These are phyloP conservation scores for Xanthia togata DNA, from an alignment of 2,888 invertebrate genomes.

Conservation along the genomic window DNA sequence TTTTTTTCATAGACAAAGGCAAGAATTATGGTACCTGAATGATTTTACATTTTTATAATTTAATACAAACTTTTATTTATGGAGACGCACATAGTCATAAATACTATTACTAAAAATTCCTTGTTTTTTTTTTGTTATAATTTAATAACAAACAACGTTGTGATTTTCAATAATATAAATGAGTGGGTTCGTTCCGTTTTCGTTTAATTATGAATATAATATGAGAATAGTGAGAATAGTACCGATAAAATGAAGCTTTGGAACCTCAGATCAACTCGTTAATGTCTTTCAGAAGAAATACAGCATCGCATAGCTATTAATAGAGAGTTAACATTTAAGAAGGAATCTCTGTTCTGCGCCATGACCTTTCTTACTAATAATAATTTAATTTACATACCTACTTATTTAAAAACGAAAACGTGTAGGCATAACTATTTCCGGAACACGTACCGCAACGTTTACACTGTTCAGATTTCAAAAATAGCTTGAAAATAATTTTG, in stretches of 20 bases:
- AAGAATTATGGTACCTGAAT: background rate
- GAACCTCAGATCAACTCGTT: background rate
- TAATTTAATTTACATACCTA: background rate
- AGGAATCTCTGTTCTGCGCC: background rate
- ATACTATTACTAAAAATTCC: background rate
- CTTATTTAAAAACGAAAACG: background rate
- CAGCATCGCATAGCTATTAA: background rate
- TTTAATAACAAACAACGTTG: background rate
- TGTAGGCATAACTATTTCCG: background rate
- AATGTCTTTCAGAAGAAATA: background rate
- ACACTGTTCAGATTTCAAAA: background rate
- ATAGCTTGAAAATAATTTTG: constrained; percentile 1
- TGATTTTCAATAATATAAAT: background rate
- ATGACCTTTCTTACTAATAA: background rate
- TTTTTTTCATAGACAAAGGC: background rate
- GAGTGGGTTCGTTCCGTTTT: background rate
- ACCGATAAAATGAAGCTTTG: background rate
- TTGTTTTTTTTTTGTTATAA: background rate
- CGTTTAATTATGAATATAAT: background rate
- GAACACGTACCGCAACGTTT: too few species aligned
- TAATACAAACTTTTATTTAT: background rate
- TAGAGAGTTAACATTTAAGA: background rate
- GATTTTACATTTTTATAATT: background rate
- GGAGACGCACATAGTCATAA: background rate
- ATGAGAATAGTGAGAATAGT: background rate